Conservation (phyloP, 2,888 invertebrate species). For the Operophtera brumata region DNA sequence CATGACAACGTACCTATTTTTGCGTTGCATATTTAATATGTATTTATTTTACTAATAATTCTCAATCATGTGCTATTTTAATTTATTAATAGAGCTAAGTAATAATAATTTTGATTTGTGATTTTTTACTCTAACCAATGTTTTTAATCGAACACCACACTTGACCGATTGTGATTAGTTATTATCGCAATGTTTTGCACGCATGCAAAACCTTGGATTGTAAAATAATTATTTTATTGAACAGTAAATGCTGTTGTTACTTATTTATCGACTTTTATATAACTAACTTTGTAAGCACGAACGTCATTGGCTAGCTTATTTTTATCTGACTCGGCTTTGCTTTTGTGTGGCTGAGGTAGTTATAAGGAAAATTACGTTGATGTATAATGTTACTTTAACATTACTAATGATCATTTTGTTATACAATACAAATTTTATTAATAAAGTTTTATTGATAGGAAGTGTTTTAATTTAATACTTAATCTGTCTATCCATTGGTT, state of each 20-base stretch:
- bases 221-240: slow-evolving; percentile 13
- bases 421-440: slow-evolving; percentile 44
- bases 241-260: slow-evolving; percentile 5
- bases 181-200: slow-evolving; percentile 6
- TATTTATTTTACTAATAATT: neutral
- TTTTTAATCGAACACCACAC: neutral
- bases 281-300: neutral
- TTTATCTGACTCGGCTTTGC: slow-evolving; percentile 18
- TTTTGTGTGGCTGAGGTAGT: slow-evolving; percentile 10
- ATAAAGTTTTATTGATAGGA: slow-evolving; percentile 43
- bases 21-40: neutral
- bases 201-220: slow-evolving; percentile 1
- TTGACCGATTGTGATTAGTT: slow-evolving; percentile 6
- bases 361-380: slow-evolving; percentile 23
- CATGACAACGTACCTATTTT: slow-evolving; percentile 9
- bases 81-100: slow-evolving; percentile 18
- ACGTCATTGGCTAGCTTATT: slow-evolving; percentile 8
- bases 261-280: neutral
- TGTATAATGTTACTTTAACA: slow-evolving; percentile 25
- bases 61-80: slow-evolving; percentile 9
- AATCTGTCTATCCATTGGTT: neutral
- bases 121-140: neutral
- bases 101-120: slow-evolving; percentile 2
- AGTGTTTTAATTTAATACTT: slow-evolving; percentile 1
- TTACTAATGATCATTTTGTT: slow-evolving; percentile 56